Conservation (phyloP, 1,140 invertebrate species). For the Drosophila azteca region DNA sequence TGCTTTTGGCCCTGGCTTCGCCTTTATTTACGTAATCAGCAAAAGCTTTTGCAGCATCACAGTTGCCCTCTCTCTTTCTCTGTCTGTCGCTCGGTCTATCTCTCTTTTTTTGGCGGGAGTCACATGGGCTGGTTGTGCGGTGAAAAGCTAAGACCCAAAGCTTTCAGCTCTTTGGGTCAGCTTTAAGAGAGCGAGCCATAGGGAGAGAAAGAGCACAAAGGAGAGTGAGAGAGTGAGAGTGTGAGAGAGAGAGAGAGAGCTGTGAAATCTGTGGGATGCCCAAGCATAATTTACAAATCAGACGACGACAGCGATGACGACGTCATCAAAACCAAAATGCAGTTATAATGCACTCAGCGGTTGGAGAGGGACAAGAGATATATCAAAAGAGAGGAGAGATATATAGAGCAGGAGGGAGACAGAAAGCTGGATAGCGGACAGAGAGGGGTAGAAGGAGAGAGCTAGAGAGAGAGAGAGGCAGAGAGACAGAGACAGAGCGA, state of each 20-base stretch:
- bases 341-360: slow-evolving; percentile 75
- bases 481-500: background rate
- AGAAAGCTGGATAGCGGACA: background rate
- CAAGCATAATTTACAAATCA: slow-evolving; percentile 73
- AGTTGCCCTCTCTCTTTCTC: slow-evolving; percentile 22
- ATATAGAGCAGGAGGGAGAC: slow-evolving; percentile 16
- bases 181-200: background rate
- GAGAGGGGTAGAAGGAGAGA: background rate
- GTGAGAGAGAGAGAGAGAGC: slow-evolving; percentile 19
- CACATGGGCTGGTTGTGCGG: slow-evolving; percentile 63
- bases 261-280: slow-evolving; percentile 37
- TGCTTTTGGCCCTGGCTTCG: slow-evolving; percentile 51
- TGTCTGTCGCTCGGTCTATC: slow-evolving; percentile 16
- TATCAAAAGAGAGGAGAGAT: background rate
- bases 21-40: slow-evolving; percentile 82
- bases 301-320: slow-evolving; percentile 67
- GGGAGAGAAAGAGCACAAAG: background rate
- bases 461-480: background rate
- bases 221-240: slow-evolving; percentile 15
- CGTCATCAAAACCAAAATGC: slow-evolving; percentile 81
- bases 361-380: too few relatives aligned
- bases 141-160: slow-evolving; percentile 62
- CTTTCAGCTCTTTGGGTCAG: slow-evolving; percentile 24
- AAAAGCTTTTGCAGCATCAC: slow-evolving; percentile 63
- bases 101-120: slow-evolving; percentile 30